phyloP scores from a whole-genome alignment of 2,797 vertebrate genomes.

The Helicolenus hilgendorfi region DNA sequence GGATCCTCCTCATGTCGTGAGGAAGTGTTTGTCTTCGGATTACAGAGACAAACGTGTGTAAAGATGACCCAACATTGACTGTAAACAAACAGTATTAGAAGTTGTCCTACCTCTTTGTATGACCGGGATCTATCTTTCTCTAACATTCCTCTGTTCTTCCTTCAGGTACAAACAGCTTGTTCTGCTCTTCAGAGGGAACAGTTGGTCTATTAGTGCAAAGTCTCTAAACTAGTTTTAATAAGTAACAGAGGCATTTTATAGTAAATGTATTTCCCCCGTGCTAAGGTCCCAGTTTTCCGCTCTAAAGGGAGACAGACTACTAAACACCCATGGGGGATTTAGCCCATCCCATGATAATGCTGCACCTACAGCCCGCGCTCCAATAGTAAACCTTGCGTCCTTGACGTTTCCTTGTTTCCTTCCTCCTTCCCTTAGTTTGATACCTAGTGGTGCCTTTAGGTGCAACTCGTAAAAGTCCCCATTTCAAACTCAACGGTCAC shows the following conservation, averaged over 20 bases:
- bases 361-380: neutral
- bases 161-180: neutral
- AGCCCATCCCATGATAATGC: conserved; percentile 40
- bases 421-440: neutral
- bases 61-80: neutral
- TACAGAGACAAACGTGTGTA: neutral
- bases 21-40: neutral
- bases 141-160: conserved; percentile 87
- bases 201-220: neutral
- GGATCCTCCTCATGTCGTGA: neutral
- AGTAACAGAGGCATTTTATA: conserved; percentile 19
- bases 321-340: neutral
- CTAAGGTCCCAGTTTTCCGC: neutral
- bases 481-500: rapidly evolving
- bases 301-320: neutral
- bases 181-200: neutral
- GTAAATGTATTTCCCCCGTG: too few relatives aligned
- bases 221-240: neutral
- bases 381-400: neutral
- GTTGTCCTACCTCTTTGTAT: conserved; percentile 92
- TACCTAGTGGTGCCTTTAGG: conserved; percentile 32
- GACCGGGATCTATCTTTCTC: conserved; percentile 86
- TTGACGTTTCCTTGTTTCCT: conserved; percentile 24
- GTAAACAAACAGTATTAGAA: neutral
- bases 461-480: neutral